Percentiles rank a stretch among this genome's conserved stretches.
These are phyloP conservation scores for Parelbella ahira DNA, from an alignment of 2,888 invertebrate genomes.

Conservation along the genomic window DNA sequence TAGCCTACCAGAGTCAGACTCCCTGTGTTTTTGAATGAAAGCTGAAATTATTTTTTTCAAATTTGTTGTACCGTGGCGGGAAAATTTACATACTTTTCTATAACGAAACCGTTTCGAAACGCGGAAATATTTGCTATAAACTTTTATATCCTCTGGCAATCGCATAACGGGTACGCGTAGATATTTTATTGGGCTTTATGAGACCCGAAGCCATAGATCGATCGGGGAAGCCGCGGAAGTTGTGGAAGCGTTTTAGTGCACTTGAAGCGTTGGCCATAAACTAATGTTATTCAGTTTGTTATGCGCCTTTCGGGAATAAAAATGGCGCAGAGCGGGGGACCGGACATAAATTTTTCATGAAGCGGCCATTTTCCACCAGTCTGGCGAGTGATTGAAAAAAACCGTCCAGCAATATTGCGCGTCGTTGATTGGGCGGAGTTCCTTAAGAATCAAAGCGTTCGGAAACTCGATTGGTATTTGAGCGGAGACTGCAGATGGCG, in stretches of 20 bases:
- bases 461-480: conserved; percentile 30
- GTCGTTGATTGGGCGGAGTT: conserved; percentile 47
- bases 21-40: too few relatives aligned
- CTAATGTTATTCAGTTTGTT: conserved; percentile 68
- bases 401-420: conserved; percentile 56
- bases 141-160: conserved; percentile 24
- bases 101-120: conserved; percentile 16
- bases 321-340: conserved; percentile 35
- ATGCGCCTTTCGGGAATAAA: conserved; percentile 56
- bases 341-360: conserved; percentile 75
- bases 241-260: conserved; percentile 51
- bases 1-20: too few relatives aligned
- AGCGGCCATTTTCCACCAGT: conserved; percentile 46
- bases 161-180: conserved; percentile 22
- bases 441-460: conserved; percentile 34
- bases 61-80: neutral
- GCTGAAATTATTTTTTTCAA: conserved; percentile 2
- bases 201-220: conserved; percentile 14
- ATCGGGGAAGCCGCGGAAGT: conserved; percentile 34
- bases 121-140: conserved; percentile 24
- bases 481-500: conserved; percentile 24
- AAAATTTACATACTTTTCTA: conserved; percentile 20
- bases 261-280: conserved; percentile 50
- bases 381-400: conserved; percentile 67
- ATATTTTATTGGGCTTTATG: conserved; percentile 26